These are phyloP conservation scores for Andrena haemorrhoa DNA, from an alignment of 2,888 invertebrate genomes.

Conservation along the genomic window DNA sequence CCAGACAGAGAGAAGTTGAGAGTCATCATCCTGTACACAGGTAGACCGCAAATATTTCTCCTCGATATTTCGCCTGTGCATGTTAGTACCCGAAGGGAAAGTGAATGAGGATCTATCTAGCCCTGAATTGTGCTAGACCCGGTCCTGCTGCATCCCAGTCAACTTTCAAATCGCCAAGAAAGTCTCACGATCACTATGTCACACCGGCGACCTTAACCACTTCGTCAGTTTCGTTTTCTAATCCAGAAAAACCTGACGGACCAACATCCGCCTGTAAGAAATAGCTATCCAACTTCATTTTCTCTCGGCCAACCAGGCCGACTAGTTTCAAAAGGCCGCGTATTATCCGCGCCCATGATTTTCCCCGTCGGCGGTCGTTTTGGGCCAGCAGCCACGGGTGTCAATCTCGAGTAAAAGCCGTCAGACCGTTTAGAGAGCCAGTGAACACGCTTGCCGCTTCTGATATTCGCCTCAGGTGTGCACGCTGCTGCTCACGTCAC, in stretches of 20 bases:
- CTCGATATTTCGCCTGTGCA: not conserved
- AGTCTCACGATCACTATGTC: not conserved
- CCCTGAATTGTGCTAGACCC: too few relatives aligned
- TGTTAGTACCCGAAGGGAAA: not conserved
- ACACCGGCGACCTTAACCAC: constrained; percentile 25
- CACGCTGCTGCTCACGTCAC: too few relatives aligned
- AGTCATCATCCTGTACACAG: constrained; percentile 77
- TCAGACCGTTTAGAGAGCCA: constrained; percentile 7
- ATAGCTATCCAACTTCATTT: constrained; percentile 45
- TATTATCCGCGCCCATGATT: constrained; percentile 20
- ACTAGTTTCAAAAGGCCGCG: constrained; percentile 53
- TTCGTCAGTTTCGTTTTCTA: constrained; percentile 53
- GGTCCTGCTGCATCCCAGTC: not conserved
- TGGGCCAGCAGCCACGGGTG: constrained; percentile 47
- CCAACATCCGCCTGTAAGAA: constrained; percentile 20
- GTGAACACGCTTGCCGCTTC: not conserved
- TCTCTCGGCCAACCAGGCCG: constrained; percentile 43
- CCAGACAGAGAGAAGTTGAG: constrained; percentile 75
- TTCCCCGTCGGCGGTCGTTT: constrained; percentile 43
- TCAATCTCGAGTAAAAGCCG: constrained; percentile 63
- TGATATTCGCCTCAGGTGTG: not conserved
- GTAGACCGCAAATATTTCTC: constrained; percentile 52
- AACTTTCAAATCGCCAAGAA: constrained; percentile 25
- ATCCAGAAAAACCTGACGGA: constrained; percentile 41
- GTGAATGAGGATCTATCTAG: too few relatives aligned